A percentile compares a stretch with the other conserved stretches of the same genome.
These are phyloP conservation scores for Phaethon lepturus DNA, from an alignment of 2,113 vertebrate genomes.

Conservation along the genomic window DNA sequence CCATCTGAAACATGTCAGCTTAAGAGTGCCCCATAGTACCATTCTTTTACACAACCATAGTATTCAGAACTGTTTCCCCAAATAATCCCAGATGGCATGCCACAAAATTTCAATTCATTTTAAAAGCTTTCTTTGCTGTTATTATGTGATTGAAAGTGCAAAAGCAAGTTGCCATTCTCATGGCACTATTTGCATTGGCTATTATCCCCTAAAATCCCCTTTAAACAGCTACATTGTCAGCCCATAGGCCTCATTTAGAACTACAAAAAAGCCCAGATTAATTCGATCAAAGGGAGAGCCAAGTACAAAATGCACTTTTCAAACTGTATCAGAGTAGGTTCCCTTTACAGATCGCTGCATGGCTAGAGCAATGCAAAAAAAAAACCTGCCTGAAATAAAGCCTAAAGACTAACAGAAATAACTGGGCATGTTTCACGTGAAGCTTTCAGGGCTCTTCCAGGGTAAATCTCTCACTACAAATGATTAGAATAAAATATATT, in stretches of 20 bases:
- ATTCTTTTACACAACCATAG: conserved; percentile 78
- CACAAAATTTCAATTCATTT: conserved; percentile 87
- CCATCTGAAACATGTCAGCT: conserved; percentile 84
- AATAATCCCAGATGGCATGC: conserved; percentile 87
- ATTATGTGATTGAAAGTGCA: conserved; percentile 81
- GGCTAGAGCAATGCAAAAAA: conserved; percentile 63
- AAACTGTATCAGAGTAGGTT: conserved; percentile 84
- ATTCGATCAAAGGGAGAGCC: conserved; percentile 85
- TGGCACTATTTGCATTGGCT: conserved; percentile 86
- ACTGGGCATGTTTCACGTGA: conserved; percentile 53
- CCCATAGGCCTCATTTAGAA: conserved; percentile 82
- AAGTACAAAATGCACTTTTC: conserved; percentile 88
- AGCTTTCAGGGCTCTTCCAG: conserved; percentile 42
- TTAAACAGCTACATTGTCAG: conserved; percentile 88
- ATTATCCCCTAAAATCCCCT: conserved; percentile 86
- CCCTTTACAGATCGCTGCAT: conserved; percentile 78
- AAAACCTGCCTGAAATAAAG: conserved; percentile 63
- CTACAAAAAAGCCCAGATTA: conserved; percentile 86
- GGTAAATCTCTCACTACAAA: conserved; percentile 56
- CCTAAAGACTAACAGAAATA: conserved; percentile 58
- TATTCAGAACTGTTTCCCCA: conserved; percentile 81
- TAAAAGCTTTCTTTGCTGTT: conserved; percentile 83
- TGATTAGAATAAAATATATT: conserved; percentile 65
- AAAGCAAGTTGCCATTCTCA: conserved; percentile 84
- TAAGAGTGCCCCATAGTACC: conserved; percentile 71